Conservation (phyloP, 2,113 vertebrate genomes). For the Pardalotus punctatus region DNA sequence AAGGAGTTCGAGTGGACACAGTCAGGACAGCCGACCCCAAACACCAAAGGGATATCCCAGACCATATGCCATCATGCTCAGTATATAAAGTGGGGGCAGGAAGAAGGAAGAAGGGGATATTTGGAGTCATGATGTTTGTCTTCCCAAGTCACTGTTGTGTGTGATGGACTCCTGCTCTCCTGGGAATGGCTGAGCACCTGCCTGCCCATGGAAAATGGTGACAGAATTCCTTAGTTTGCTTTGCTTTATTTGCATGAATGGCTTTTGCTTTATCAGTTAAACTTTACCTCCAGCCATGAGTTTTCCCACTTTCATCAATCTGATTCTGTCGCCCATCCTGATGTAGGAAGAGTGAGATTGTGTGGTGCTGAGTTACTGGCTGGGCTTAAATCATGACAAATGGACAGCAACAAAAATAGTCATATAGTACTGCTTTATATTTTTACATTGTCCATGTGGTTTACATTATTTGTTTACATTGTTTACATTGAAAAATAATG, state of each 20-base stretch:
- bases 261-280: neutral
- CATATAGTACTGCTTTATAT: neutral
- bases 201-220: neutral
- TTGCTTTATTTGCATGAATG: neutral
- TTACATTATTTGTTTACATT: neutral
- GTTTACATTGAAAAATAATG: neutral
- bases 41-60: neutral
- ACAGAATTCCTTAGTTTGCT: neutral
- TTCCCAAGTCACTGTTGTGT: neutral
- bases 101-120: neutral
- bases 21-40: neutral
- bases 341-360: neutral
- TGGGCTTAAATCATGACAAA: neutral
- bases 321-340: neutral
- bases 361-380: neutral
- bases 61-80: rapidly evolving
- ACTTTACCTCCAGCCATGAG: neutral
- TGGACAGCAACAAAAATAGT: neutral
- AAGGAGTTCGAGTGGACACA: neutral
- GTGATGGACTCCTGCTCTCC: neutral
- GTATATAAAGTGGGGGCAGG: too few species aligned
- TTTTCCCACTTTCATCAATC: neutral
- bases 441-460: neutral
- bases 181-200: neutral
- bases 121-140: rapidly evolving